Base-by-base conservation (phyloP, 1,140 invertebrate species). In the Conus betulinus region DNA sequence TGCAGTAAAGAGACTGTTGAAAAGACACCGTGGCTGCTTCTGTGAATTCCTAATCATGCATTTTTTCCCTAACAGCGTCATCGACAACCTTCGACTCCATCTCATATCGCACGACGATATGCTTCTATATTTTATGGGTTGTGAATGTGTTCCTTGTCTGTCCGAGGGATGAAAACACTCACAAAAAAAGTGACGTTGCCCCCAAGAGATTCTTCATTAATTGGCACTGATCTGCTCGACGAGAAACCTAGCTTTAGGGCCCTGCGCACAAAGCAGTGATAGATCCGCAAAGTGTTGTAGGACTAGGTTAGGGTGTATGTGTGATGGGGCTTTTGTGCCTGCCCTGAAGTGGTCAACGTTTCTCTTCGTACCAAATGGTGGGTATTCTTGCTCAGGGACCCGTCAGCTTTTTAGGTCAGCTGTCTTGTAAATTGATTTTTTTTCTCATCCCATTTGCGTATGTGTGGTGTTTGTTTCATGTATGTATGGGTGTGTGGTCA, bases 211-310 rank as follows among this genome's bases (percentile, higher is more conserved):
- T 81, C 39, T 5, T 53, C 79, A 10, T 55, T 51, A 81, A 81
- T 39, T 78, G 76, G 7, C 76, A 8, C 39, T 23, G 15, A 6
- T 81, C 79, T 20, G 4, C 79, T 53, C 79, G 51, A 81, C 79
- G 79, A 81, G 79, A 53, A 53, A 17, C 23, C 81, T 89, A 79
- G 79, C 92, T 91, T 87, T 94, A 94, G 94, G 93, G 92, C 92
- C 94, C 95, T 96, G 96, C 95, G 95, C 95, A 95, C 95, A 96
- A 96, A 96, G 96, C 96, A 96, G 96, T 95, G 94, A 93, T 93
- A 92, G 91, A 51, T 88, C 84, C 25, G 84, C 79, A 39, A 90
- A 93, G 92, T 94, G 78, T 90, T 93, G 27, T 83, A 93, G 93
- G 91, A 89, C 86, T 67, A 82, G 52, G 60, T 8, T 88, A 84